phyloP scores from a whole-genome alignment of 2,888 invertebrate genomes.

The Tachystola acroxantha region DNA sequence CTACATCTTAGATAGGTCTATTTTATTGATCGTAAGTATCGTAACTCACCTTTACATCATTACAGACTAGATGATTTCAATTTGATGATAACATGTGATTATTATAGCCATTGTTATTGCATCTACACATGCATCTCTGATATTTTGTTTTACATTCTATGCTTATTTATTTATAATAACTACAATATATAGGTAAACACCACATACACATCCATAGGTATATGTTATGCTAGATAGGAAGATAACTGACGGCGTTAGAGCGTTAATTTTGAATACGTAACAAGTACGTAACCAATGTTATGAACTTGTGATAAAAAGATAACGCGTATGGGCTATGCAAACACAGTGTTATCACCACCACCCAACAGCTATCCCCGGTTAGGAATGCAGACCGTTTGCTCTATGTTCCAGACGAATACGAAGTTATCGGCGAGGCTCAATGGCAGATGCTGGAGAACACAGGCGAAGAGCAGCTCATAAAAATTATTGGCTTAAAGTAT shows the following conservation, averaged over 20 bases:
- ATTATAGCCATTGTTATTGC: too few relatives aligned
- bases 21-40: too few relatives aligned
- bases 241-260: neutral
- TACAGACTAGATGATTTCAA: too few relatives aligned
- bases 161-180: too few relatives aligned
- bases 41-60: too few relatives aligned
- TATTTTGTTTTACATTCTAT: too few relatives aligned
- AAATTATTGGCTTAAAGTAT: conserved; percentile 72
- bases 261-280: neutral
- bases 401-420: conserved; percentile 69
- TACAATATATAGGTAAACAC: too few relatives aligned
- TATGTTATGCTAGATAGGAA: too few relatives aligned
- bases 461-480: conserved; percentile 64
- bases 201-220: too few relatives aligned
- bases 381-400: conserved; percentile 26
- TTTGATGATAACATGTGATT: too few relatives aligned
- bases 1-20: too few relatives aligned
- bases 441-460: conserved; percentile 73
- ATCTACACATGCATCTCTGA: too few relatives aligned
- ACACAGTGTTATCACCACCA: conserved; percentile 15
- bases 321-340: conserved; percentile 10
- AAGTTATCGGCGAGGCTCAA: conserved; percentile 74
- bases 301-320: conserved; percentile 2
- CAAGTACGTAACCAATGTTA: neutral
- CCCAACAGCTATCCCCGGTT: conserved; percentile 36